Evolutionary conservation across 1,140 invertebrate genomes (phyloP), one percentile per base, ranked within the genome.

Genomic region (Prorops nasuta): DNA sequence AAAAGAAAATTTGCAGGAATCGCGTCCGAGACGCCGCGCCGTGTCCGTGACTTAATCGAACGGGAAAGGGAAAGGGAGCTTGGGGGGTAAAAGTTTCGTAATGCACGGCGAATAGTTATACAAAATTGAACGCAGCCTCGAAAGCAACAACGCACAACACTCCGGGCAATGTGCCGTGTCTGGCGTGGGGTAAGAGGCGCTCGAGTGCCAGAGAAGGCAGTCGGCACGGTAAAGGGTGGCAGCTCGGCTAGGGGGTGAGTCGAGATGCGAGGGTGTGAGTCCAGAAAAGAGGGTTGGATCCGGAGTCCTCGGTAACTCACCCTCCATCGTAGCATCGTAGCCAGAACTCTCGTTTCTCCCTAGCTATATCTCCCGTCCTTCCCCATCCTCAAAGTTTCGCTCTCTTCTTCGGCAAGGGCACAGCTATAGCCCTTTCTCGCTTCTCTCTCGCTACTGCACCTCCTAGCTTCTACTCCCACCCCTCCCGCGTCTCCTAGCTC

Each of bases 281-380:
- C 67, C 68, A 72, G 71, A 74, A 72, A 72, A 71, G 71, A 72
- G 70, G 71, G 67, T 72, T 69, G 67, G 65, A 70, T 70, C 66
- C 60, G 58, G 68, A 70, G 66, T 67, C 65, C 64, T 68, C 70
- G 64, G 64, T 64, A 68, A 66, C 65, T 68, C 64, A 66, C 59
- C 61, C 58, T 55, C 54, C 24, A 19, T 19, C 49, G 35, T 39
- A 58, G 63, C 66, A 63, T 66, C 56, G 46, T n/a, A n/a, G n/a
- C 54, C 62, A 61, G 51, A 56, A 63, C 56, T 62, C 57, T 46
- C 34, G 22, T 49, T 41, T 53, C 28, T 39, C 44, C 43, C 51
- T 17, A 48, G 37, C 43, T 4, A 28, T 31, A n/a, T 44, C 49
- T 41, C 38, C 54, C 49, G 55, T 10, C 4, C 9, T 35, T 14